phyloP scores from a whole-genome alignment of 2,797 vertebrate species.

The Chromobotia macracanthus region DNA sequence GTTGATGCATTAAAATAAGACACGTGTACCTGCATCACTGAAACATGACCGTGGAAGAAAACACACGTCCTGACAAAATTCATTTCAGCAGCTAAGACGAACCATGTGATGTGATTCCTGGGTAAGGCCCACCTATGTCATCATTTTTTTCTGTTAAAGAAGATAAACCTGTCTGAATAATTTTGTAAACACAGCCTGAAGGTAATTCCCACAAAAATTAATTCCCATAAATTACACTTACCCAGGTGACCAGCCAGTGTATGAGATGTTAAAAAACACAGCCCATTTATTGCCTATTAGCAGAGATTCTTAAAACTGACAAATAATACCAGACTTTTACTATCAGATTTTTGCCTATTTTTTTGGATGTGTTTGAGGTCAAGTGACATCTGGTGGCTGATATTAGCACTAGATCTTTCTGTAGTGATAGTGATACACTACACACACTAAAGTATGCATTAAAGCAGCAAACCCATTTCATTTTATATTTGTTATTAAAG shows the following conservation, averaged over 20 bases:
- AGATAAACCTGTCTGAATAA: constrained; percentile 35
- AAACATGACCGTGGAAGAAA: background rate
- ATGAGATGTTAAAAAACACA: background rate
- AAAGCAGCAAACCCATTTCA: no score
- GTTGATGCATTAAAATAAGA: background rate
- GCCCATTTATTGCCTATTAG: background rate
- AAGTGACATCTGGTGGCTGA: constrained; percentile 73
- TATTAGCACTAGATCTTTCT: background rate
- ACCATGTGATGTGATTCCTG: background rate
- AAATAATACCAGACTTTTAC: background rate
- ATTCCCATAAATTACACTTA: constrained; percentile 18
- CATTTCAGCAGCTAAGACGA: background rate
- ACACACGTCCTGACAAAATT: background rate
- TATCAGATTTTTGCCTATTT: constrained; percentile 5
- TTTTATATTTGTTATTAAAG: no score
- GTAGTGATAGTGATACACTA: no score
- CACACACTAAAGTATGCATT: no score
- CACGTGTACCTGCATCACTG: background rate
- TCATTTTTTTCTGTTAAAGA: constrained; percentile 40
- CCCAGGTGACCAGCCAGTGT: background rate
- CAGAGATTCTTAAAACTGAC: background rate
- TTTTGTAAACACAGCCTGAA: constrained; percentile 31
- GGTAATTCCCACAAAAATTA: constrained; percentile 48
- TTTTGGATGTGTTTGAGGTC: constrained; percentile 50
- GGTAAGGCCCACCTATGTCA: background rate